These are phyloP conservation scores for Drosophila suzukii DNA, from an alignment of 1,140 invertebrate genomes.

Conservation along the genomic window DNA sequence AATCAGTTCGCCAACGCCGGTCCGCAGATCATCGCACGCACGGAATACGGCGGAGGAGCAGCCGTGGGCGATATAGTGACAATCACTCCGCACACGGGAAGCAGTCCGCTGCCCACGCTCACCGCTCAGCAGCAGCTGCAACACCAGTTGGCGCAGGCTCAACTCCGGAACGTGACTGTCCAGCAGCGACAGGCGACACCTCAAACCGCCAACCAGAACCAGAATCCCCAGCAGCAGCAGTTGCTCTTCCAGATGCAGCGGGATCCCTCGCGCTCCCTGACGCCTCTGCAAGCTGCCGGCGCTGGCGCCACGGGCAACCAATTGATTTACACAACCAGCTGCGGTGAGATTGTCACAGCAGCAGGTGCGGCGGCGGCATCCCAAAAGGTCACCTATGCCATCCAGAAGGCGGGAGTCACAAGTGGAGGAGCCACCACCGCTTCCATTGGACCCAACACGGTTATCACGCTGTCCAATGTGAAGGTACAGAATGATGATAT, in stretches of 20 bases:
- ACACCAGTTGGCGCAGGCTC: slow-evolving; percentile 73
- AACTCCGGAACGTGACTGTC: slow-evolving; percentile 76
- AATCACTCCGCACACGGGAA: slow-evolving; percentile 68
- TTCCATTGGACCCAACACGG: slow-evolving; percentile 71
- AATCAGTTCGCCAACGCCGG: slow-evolving; percentile 60
- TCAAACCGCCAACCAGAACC: slow-evolving; percentile 53
- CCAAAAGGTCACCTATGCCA: slow-evolving; percentile 76
- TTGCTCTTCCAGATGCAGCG: slow-evolving; percentile 78
- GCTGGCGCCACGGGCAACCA: slow-evolving; percentile 64
- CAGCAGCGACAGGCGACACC: slow-evolving; percentile 70
- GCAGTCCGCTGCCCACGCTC: slow-evolving; percentile 58
- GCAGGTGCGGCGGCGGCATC: slow-evolving; percentile 41
- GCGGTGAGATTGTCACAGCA: slow-evolving; percentile 67
- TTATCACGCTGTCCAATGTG: slow-evolving; percentile 78
- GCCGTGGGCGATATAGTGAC: slow-evolving; percentile 78
- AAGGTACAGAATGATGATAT: slow-evolving; percentile 71
- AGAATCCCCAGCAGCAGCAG: slow-evolving; percentile 64
- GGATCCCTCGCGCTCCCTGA: slow-evolving; percentile 67
- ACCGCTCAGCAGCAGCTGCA: slow-evolving; percentile 72
- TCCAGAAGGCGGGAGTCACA: slow-evolving; percentile 59
- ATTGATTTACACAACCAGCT: slow-evolving; percentile 80
- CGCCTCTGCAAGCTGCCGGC: slow-evolving; percentile 64
- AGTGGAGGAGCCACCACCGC: slow-evolving; percentile 32
- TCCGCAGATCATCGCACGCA: slow-evolving; percentile 62
- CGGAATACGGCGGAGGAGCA: slow-evolving; percentile 61